Base-by-base conservation (phyloP, 2,888 invertebrate species). In the Camptogramma bilineatum region DNA sequence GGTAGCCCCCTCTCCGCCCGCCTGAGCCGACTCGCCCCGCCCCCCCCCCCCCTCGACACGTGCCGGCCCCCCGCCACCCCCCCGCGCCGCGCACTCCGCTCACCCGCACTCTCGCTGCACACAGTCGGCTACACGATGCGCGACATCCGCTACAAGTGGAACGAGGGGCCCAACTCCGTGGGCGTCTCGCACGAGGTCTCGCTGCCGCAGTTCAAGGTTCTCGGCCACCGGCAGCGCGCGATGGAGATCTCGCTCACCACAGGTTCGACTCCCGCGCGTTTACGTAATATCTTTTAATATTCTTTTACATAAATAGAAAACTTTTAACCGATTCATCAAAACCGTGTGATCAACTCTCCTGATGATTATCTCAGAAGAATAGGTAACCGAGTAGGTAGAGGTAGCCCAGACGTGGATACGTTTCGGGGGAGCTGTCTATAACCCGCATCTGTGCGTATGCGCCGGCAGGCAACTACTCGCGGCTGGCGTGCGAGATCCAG, bases 71-170 rank as follows among this genome's bases (percentile, higher is more conserved):
- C 54, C 39, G 52, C 50, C 39, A 42, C 52, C 47, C 50, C 56
- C 50, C 61, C 52, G 52, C 66, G 50, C 63, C 47, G 39, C 24
- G 19, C 52, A 39, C 3, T 16, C 42, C 48, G 24, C 46, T 34
- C 56, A 52, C 52, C 52, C 64, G 54, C 55, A 19, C 60, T 61
- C 60, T 80, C 77, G 75, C 73, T 74, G 63, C 76, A 73, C 72
- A 88, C 95, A 98, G 98, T 97, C 96, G 97, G 97, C 94, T 98
- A 98, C 95, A 97, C 97, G 91, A 97, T 97, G 97, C 95, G 96
- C 94, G 97, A 98, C 95, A 97, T 97, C 94, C 96, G 97, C 84
- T 98, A 98, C 96, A 97, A 97, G 92, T 98, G 98, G 98, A 97
- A 97, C 94, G 97, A 97, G 92, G 97, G 97, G 78, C 96, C 96